Evolutionary conservation across 2,797 vertebrate species (phyloP).

Genomic region (Clarias pachynema): DNA sequence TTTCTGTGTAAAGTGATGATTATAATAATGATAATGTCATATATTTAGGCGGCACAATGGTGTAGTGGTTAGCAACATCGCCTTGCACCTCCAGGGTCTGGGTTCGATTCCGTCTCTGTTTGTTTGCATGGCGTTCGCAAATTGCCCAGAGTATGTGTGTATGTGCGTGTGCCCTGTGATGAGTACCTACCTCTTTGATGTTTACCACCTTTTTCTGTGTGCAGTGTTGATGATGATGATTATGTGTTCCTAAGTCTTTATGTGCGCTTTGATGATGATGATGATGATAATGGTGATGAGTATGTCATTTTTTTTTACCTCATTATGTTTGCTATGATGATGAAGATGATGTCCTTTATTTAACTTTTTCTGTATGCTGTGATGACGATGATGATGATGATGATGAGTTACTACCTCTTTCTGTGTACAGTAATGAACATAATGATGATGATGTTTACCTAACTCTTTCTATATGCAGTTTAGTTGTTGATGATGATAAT

Average conservation of each 20-base stretch:
- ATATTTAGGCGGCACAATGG: too few relatives aligned
- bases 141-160: too few relatives aligned
- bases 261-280: neutral
- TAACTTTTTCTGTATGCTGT: neutral
- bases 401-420: neutral
- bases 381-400: neutral
- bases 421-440: neutral
- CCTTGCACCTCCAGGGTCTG: too few relatives aligned
- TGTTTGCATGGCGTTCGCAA: too few relatives aligned
- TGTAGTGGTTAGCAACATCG: too few relatives aligned
- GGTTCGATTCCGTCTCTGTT: too few relatives aligned
- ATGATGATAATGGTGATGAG: neutral
- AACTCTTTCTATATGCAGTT: neutral
- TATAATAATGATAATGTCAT: neutral
- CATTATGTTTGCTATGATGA: neutral
- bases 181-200: too few relatives aligned
- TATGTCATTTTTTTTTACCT: neutral
- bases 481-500: neutral
- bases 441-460: neutral
- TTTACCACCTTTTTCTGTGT: neutral
- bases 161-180: neutral
- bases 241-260: neutral
- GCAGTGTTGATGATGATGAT: neutral
- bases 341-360: neutral
- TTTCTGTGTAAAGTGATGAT: too few relatives aligned